phyloP scores from a whole-genome alignment of 2,113 vertebrate genomes.

The Microtus montanus region DNA sequence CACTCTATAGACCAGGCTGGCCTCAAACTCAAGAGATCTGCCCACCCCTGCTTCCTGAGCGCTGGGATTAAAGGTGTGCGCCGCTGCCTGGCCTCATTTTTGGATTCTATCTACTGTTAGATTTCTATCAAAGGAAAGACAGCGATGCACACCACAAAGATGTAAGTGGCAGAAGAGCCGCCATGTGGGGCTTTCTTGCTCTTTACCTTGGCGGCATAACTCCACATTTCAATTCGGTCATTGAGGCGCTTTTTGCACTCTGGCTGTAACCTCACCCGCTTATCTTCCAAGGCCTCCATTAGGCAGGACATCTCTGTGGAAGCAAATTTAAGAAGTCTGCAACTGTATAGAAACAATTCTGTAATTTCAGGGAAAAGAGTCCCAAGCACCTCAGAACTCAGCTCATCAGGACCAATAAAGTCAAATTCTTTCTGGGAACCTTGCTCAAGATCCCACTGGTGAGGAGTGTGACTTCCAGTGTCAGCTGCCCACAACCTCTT shows the following conservation, averaged over 20 bases:
- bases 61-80: background rate
- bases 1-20: background rate
- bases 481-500: background rate
- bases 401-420: background rate
- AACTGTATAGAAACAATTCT: background rate
- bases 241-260: slow-evolving; percentile 99
- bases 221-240: slow-evolving; percentile 99
- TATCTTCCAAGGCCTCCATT: slow-evolving; percentile 97
- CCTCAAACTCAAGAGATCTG: background rate
- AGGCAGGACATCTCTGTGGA: slow-evolving; percentile 97
- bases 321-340: background rate
- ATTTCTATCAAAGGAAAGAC: background rate
- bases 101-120: background rate
- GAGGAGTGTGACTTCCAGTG: background rate
- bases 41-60: background rate
- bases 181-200: no score
- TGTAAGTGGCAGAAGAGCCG: background rate
- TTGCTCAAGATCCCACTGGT: background rate
- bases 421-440: slow-evolving; percentile 20
- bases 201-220: slow-evolving; percentile 96
- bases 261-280: slow-evolving; percentile 95
- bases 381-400: background rate
- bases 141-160: background rate
- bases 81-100: background rate
- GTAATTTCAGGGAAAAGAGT: background rate